These are phyloP conservation scores for Vannuccia rotundouncinata DNA, from an alignment of 2,888 invertebrate species.

Conservation along the genomic window DNA sequence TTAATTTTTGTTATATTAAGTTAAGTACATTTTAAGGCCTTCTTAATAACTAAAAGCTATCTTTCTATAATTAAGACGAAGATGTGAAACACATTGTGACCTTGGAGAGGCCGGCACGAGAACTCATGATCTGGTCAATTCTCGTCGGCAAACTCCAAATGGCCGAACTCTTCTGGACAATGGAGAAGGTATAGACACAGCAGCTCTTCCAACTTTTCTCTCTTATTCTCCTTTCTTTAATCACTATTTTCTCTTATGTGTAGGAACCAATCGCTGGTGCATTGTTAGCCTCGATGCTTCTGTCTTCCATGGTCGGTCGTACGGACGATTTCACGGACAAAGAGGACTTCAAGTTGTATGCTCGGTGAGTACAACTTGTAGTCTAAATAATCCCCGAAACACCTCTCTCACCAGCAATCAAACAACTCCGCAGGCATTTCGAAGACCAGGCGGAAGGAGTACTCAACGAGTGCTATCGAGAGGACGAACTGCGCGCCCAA, in stretches of 20 bases:
- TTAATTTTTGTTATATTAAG: too few relatives aligned
- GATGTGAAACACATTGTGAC: neutral
- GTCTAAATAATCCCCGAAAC: too few relatives aligned
- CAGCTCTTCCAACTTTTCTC: neutral
- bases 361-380: constrained; percentile 28
- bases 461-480: constrained; percentile 51
- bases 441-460: constrained; percentile 52
- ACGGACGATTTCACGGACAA: constrained; percentile 46
- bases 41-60: too few relatives aligned
- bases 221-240: neutral
- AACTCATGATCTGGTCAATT: constrained; percentile 53
- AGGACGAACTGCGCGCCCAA: constrained; percentile 50
- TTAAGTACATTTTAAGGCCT: too few relatives aligned
- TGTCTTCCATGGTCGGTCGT: constrained; percentile 45
- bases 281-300: constrained; percentile 50
- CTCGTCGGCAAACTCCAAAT: constrained; percentile 49
- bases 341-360: constrained; percentile 34
- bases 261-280: constrained; percentile 54
- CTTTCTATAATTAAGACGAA: too few relatives aligned
- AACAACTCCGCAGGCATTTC: constrained; percentile 33
- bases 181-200: constrained; percentile 50
- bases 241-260: too few relatives aligned
- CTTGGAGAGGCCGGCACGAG: constrained; percentile 40
- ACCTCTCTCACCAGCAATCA: neutral
- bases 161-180: constrained; percentile 54